These are phyloP conservation scores for Baccha elongata DNA, from an alignment of 2,888 invertebrate genomes.

Conservation along the genomic window DNA sequence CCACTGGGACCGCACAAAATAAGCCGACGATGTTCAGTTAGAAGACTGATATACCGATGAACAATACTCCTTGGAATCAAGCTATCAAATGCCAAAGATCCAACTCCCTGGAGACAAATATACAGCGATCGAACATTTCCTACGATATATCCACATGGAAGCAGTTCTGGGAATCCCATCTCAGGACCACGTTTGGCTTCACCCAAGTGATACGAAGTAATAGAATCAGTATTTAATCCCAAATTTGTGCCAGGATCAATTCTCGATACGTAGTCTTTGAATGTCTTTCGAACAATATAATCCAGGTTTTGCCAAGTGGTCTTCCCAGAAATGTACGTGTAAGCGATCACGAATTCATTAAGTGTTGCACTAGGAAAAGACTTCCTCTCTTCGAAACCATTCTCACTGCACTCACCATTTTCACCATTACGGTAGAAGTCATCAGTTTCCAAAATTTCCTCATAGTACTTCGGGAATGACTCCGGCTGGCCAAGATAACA, in stretches of 20 bases:
- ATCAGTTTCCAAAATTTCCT: conserved; percentile 86
- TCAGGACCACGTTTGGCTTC: conserved; percentile 92
- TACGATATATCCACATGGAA: conserved; percentile 96
- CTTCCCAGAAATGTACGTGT: conserved; percentile 94
- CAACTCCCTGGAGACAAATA: conserved; percentile 94
- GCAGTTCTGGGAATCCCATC: conserved; percentile 92
- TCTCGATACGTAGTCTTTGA: conserved; percentile 96
- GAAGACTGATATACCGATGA: conserved; percentile 93
- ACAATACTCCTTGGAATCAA: conserved; percentile 98
- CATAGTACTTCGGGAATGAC: conserved; percentile 88
- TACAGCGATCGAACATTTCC: conserved; percentile 93
- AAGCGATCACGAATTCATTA: conserved; percentile 92
- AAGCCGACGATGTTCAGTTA: conserved; percentile 95
- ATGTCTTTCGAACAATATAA: conserved; percentile 93
- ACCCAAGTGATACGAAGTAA: conserved; percentile 96
- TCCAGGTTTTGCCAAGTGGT: conserved; percentile 98
- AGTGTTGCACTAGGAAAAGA: conserved; percentile 85
- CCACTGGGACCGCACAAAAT: conserved; percentile 98
- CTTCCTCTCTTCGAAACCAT: conserved; percentile 82
- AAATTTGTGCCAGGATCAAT: conserved; percentile 96
- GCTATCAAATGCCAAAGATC: conserved; percentile 96
- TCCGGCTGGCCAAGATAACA: conserved; percentile 94
- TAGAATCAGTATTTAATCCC: conserved; percentile 92
- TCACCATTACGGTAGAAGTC: conserved; percentile 85
- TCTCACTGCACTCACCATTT: conserved; percentile 81